Percentiles rank a stretch among this genome's conserved stretches.
Evolutionary conservation across 1,140 invertebrate genomes (phyloP).

Genomic region (Aphaenogaster rudis): DNA sequence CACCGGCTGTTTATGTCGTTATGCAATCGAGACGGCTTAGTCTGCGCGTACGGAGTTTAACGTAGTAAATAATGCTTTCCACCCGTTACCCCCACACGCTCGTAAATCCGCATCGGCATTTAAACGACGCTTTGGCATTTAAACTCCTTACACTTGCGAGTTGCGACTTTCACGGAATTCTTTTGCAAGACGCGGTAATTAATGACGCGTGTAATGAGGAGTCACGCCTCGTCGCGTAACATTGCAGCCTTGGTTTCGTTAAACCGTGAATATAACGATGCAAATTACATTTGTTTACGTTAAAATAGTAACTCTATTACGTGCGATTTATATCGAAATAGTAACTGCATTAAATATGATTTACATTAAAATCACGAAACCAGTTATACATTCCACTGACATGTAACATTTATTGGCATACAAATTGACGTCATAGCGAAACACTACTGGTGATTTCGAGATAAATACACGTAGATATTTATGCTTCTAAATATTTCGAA

Average conservation of each 20-base stretch:
- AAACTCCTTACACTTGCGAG: background rate
- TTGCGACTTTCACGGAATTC: slow-evolving; percentile 21
- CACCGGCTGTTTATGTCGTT: slow-evolving; percentile 77
- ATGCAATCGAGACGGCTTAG: slow-evolving; percentile 77
- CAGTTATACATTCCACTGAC: background rate
- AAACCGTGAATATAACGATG: background rate
- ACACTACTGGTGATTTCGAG: background rate
- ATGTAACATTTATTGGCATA: background rate
- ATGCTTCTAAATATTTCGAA: background rate
- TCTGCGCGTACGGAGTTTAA: slow-evolving; percentile 66
- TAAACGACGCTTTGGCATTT: slow-evolving; percentile 27
- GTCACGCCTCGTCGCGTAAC: background rate
- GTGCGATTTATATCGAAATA: background rate
- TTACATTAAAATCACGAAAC: background rate
- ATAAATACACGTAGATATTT: background rate
- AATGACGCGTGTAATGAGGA: background rate
- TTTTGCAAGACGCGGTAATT: slow-evolving; percentile 25
- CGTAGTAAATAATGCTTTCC: slow-evolving; percentile 77
- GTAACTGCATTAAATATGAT: slow-evolving; percentile 2
- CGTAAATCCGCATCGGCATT: slow-evolving; percentile 47
- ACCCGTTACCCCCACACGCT: slow-evolving; percentile 52
- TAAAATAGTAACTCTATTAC: background rate
- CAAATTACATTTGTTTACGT: background rate
- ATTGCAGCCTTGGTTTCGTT: background rate
- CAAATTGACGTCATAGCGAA: background rate